Base-by-base conservation (phyloP, 2,113 vertebrate species). In the Tyto alba region DNA sequence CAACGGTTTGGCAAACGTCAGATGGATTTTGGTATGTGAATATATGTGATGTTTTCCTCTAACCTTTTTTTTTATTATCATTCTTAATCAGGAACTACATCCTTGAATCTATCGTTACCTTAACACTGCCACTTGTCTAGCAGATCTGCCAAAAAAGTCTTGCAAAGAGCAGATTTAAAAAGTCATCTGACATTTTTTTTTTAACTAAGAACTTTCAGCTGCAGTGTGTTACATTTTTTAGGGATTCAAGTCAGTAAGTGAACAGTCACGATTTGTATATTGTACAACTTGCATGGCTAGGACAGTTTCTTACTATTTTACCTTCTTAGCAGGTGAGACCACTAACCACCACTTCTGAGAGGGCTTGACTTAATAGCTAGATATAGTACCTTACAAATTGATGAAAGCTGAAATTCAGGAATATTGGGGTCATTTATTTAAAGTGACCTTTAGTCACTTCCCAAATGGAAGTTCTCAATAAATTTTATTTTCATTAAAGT, bases 261-360 rank as follows among this genome's bases (percentile, higher is more conserved):
- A 89, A 87, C 27, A 84, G 57, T 41, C 32, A 69, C 88, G 67
- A 67, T 71, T 68, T 10, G 4, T 57, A 40, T 73, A 17, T 32
- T 79, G 34, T 34, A 41, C 3, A 6, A 72, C 20, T 76, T 0
- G 0, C 14, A 40, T 13, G 5, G 26, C n/a, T 57, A 26, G 73
- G n/a, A 50, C 10, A 63, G 32, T 41, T 84, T 90, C 69, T 81
- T 87, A 30, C 47, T 75, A 60, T 91, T 92, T 85, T 57, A n/a
- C 25, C 60, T 57, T 72, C 69, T 48, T 85, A 89, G 57, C 26
- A 91, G 57, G 34, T 87, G 48, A 91, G 57, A 68, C 64, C 64
- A 47, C 64, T 75, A 77, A 67, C 60, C 57, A 87, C 38, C 30
- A 40, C 23, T 81, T 75, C 47, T 56, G 60, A 91, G 64, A 36